Evolutionary conservation across 2,888 invertebrate species (phyloP).

Genomic region (Frankliniella intonsa): DNA sequence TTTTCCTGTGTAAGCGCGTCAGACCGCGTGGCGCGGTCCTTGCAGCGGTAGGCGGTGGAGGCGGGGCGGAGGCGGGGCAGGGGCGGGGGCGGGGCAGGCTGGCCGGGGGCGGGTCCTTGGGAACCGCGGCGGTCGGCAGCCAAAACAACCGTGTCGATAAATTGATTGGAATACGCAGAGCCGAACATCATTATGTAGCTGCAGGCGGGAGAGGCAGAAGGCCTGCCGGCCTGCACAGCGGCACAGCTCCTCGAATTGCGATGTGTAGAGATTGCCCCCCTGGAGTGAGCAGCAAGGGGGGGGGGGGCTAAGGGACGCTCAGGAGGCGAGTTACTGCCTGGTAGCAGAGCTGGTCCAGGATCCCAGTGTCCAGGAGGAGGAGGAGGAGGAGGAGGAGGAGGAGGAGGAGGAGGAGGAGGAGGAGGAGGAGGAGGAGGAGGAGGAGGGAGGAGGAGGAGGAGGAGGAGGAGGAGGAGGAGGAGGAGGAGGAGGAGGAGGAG

Average conservation of each 20-base stretch:
- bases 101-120: too few species aligned
- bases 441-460: background rate
- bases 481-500: background rate
- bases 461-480: background rate
- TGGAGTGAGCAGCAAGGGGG: background rate
- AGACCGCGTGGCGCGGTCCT: too few species aligned
- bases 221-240: background rate
- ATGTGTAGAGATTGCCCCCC: background rate
- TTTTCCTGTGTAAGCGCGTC: too few species aligned
- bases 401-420: background rate
- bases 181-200: background rate
- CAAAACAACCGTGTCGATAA: background rate
- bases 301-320: too few species aligned
- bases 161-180: conserved; percentile 10
- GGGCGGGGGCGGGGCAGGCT: too few species aligned
- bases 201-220: background rate
- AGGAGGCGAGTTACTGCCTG: background rate
- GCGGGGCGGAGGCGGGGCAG: too few species aligned
- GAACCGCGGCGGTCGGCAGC: too few species aligned
- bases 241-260: background rate
- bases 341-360: background rate
- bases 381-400: background rate
- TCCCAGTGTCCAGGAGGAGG: background rate
- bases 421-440: background rate
- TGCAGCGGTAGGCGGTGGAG: too few species aligned